phyloP scores from a whole-genome alignment of 2,888 invertebrate species.

The Hoplodrina ambigua region DNA sequence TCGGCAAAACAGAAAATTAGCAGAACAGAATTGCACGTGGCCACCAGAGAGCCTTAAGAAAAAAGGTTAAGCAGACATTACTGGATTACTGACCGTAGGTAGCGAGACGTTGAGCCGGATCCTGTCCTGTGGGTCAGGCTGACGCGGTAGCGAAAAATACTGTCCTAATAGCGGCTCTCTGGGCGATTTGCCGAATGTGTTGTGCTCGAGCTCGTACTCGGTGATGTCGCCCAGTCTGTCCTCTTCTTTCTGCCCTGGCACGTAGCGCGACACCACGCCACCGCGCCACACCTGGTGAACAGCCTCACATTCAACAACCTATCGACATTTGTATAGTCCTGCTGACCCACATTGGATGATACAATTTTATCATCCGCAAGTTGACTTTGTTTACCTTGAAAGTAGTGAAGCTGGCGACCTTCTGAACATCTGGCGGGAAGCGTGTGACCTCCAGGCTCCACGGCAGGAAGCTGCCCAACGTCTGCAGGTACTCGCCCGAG shows the following conservation, averaged over 20 bases:
- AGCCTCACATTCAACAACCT: background rate
- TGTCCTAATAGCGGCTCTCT: slow-evolving; percentile 90
- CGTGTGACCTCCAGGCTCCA: slow-evolving; percentile 91
- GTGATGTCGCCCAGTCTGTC: slow-evolving; percentile 83
- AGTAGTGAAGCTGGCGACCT: slow-evolving; percentile 94
- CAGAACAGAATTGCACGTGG: too few relatives aligned
- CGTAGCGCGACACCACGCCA: slow-evolving; percentile 87
- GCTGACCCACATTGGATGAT: background rate
- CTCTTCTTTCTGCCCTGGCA: slow-evolving; percentile 86
- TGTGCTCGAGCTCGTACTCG: slow-evolving; percentile 78
- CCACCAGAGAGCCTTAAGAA: too few relatives aligned
- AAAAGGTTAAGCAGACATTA: too few relatives aligned
- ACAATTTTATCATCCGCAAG: background rate
- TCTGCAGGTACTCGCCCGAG: slow-evolving; percentile 93
- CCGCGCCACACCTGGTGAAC: slow-evolving; percentile 83
- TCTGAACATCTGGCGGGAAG: slow-evolving; percentile 93
- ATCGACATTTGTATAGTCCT: background rate
- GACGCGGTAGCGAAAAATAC: slow-evolving; percentile 88
- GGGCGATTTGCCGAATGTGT: slow-evolving; percentile 89
- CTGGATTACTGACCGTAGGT: slow-evolving; percentile 76
- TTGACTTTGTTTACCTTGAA: slow-evolving; percentile 89
- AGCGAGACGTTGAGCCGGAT: slow-evolving; percentile 91
- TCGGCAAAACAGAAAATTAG: too few relatives aligned
- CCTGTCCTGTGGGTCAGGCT: slow-evolving; percentile 85
- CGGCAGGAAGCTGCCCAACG: slow-evolving; percentile 93